Base-by-base conservation (phyloP, 2,888 invertebrate genomes). In the Perdita meconis region DNA sequence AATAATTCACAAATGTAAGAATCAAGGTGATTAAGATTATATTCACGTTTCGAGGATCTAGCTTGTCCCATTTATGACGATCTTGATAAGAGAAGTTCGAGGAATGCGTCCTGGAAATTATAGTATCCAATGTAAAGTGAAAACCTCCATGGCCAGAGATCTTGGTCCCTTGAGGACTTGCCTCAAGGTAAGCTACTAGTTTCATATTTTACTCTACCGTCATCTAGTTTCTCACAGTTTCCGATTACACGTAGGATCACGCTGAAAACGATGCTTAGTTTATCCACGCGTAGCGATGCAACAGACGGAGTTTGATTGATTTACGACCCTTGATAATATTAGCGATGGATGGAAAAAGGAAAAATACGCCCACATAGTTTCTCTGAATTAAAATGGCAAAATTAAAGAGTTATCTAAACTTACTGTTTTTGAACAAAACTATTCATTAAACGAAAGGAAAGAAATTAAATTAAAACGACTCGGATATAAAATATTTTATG, bases 171-270 rank as follows among this genome's bases (percentile, higher is more conserved):
- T 61, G 71, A 44, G 66, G 67, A 67, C 66, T 51, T 2, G 63
- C 50, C 57, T 82, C 83, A 84, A 82, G 84, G 84, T 53, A 64
- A 83, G 53, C 83, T 72, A 77, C 76, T 81, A 75, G 71, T 63
- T 84, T 64, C 66, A 38, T 67, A 61, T 74, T 53, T 78, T 72
- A 56, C 24, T 70, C 56, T 34, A 34, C 36, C 50, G 69, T 75
- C 75, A 22, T 83, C 76, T 81, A 79, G 84, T 69, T 81, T 81
- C 82, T 61, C 69, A 51, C 34, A 69, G 83, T 84, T 84, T 83
- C 82, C 76, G 67, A 79, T 83, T 81, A 79, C 84, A 73, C 70
- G 64, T 53, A 44, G 47, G 80, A 70, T 67, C 63, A 40, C 51
- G 57, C 42, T 82, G 74, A 82, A 82, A 77, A 69, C 38, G 66